Conservation (phyloP, 37 sponge, comb jelly and placozoan genomes). For the Dysidea cf. avara region DNA sequence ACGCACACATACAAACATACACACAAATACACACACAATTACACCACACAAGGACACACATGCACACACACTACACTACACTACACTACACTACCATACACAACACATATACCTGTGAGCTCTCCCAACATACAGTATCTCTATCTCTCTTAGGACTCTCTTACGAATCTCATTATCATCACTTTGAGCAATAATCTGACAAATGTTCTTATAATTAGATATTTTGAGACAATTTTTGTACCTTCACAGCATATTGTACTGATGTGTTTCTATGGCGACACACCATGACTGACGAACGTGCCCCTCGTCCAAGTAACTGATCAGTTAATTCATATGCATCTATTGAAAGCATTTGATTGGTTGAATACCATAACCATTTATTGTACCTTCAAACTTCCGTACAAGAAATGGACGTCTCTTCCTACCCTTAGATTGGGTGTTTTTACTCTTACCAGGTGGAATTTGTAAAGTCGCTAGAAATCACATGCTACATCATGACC, state of each 20-base stretch:
- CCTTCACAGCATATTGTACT: slow-evolving; percentile 73
- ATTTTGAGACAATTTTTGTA: background rate
- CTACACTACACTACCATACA: too few relatives aligned
- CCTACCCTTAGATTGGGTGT: too few relatives aligned
- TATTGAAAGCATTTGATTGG: background rate
- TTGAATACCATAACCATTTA: too few relatives aligned
- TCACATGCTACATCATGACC: too few relatives aligned
- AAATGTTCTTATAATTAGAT: background rate
- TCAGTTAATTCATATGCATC: slow-evolving; percentile 36
- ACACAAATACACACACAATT: too few relatives aligned
- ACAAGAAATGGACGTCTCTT: too few relatives aligned
- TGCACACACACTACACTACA: too few relatives aligned
- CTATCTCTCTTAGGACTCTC: slow-evolving; percentile 77
- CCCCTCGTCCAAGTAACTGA: slow-evolving; percentile 63
- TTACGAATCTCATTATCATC: slow-evolving; percentile 37
- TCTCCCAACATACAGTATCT: slow-evolving; percentile 77
- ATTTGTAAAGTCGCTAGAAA: too few relatives aligned
- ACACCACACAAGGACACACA: too few relatives aligned
- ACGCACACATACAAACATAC: too few relatives aligned
- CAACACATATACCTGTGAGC: slow-evolving; percentile 44
- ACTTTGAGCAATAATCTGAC: background rate
- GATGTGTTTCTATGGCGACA: slow-evolving; percentile 26
- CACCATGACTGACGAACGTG: slow-evolving; percentile 56
- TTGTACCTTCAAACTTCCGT: too few relatives aligned
- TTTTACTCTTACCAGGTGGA: too few relatives aligned